Evolutionary conservation across 2,113 vertebrate genomes (phyloP).

Genomic region (Cavia aperea): DNA sequence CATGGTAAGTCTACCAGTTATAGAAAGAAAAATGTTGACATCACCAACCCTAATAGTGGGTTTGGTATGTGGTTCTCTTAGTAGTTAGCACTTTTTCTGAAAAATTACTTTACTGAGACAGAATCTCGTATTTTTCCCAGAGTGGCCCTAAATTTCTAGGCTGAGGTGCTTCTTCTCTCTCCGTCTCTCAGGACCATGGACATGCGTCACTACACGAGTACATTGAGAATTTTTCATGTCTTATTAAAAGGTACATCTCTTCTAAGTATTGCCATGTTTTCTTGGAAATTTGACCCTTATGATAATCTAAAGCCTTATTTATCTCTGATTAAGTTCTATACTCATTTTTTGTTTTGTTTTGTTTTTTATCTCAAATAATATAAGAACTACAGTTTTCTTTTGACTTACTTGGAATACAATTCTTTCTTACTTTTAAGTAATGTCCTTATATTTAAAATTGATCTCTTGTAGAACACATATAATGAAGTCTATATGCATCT

Average conservation of each 20-base stretch:
- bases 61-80: neutral
- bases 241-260: neutral
- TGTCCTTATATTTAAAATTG: neutral
- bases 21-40: neutral
- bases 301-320: neutral
- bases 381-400: neutral
- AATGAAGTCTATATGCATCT: neutral
- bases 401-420: neutral
- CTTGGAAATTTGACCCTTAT: neutral
- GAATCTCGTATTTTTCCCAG: neutral
- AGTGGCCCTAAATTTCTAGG: neutral
- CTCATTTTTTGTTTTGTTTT: neutral
- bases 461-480: neutral
- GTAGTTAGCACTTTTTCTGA: neutral
- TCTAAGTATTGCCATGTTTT: neutral
- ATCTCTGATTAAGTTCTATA: neutral
- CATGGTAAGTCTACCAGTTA: neutral
- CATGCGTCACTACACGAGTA: neutral
- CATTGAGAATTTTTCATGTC: neutral
- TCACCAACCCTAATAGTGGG: neutral
- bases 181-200: neutral
- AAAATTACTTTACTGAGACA: neutral
- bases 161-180: neutral
- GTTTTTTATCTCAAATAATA: too few species aligned
- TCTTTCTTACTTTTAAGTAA: neutral